Base-by-base conservation (phyloP, 1,140 invertebrate genomes). In the Bombus turneri region DNA sequence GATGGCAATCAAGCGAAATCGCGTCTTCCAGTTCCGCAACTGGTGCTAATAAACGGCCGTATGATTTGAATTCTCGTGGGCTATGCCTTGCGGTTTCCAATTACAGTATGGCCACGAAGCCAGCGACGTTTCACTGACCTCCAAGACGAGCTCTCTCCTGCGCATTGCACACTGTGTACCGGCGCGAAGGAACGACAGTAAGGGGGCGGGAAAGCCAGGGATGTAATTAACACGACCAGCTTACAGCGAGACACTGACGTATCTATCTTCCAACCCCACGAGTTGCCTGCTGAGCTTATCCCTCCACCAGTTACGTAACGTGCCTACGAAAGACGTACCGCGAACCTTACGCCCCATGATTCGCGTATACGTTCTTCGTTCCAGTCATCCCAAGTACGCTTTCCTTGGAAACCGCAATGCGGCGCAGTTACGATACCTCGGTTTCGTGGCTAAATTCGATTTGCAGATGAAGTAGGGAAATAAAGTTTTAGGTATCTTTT, bases 181-280 rank as follows among this genome's bases (percentile, higher is more conserved):
- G 41, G 76, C 84, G 74, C 66, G 71, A 78, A 79, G 77, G 57
- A 66, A 75, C 68, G 83, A 68, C 68, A 77, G 72, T 39, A 72
- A 66, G 72, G 84, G 74, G 43, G 76, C 28, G 43, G 74, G 69
- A 34, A 76, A 85, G 78, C 86, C 84, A 87, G 91, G 87, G 92
- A 91, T 88, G 91, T 93, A 94, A 94, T 93, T 94, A 94, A 94
- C 92, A 91, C 91, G 91, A 86, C 90, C 85, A 81, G 88, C 88
- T 90, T 91, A 88, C 88, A 81, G 87, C 88, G 84, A 91, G 93
- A 93, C 93, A 94, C 91, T 87, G 87, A 91, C 87, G 92, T 93
- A 94, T 94, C 92, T 90, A 90, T 93, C 93, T 93, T 93, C 87
- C 85, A 90, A 59, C 79, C 79, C 43, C 82, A 43, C 37, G 87